These are phyloP conservation scores for Onthophagus sagittarius DNA, from an alignment of 2,888 invertebrate genomes.

Conservation along the genomic window DNA sequence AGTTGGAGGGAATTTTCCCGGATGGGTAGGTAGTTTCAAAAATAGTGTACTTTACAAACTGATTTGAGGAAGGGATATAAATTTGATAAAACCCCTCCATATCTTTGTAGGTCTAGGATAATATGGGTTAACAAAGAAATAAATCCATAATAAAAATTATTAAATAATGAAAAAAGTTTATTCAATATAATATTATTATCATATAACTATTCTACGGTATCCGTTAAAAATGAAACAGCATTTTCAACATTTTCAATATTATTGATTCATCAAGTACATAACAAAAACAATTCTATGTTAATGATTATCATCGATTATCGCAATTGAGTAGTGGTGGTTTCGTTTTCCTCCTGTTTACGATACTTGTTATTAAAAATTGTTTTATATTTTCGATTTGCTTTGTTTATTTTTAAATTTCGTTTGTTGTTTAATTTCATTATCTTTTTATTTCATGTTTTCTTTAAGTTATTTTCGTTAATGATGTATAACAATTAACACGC, in stretches of 20 bases:
- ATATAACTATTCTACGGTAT: constrained; percentile 38
- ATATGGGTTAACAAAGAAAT: not conserved
- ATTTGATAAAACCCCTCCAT: no score
- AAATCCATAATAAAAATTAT: constrained; percentile 6
- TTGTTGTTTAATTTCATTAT: not conserved
- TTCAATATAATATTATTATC: constrained; percentile 31
- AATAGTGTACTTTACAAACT: no score
- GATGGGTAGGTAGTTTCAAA: no score
- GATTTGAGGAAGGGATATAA: no score
- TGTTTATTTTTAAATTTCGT: not conserved
- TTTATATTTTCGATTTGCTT: not conserved
- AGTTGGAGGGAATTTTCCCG: no score
- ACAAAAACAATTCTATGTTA: constrained; percentile 44
- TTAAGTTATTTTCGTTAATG: constrained; percentile 13
- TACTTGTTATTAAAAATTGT: not conserved
- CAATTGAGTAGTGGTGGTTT: constrained; percentile 27
- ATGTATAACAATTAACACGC: constrained; percentile 25
- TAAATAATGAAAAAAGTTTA: constrained; percentile 38
- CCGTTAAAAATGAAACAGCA: constrained; percentile 39
- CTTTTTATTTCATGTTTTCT: constrained; percentile 4
- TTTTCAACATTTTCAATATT: constrained; percentile 38
- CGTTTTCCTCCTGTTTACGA: not conserved
- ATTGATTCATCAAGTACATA: constrained; percentile 39
- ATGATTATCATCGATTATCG: constrained; percentile 48
- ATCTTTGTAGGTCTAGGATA: no score